Percentiles rank a stretch among this genome's conserved stretches.
phyloP scores from a whole-genome alignment of 2,113 vertebrate species.

The Cygnus atratus region DNA sequence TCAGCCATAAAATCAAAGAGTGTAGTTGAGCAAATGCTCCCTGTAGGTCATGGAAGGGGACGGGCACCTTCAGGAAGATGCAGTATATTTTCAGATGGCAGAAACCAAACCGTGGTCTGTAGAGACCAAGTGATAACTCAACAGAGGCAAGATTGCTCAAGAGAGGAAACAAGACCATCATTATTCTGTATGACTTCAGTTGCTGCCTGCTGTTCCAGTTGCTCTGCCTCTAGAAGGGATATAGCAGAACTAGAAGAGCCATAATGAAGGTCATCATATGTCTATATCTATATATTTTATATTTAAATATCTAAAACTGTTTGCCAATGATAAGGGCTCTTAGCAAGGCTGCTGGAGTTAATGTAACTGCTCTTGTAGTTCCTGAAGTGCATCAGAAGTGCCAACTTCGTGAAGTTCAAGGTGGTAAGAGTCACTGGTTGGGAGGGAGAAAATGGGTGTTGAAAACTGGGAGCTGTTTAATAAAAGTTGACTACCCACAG shows the following conservation, averaged over 20 bases:
- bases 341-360: neutral
- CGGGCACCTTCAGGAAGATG: neutral
- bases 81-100: neutral
- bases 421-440: neutral
- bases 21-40: neutral
- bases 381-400: neutral
- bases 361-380: neutral
- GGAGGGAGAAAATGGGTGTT: neutral
- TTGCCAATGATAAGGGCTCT: neutral
- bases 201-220: neutral
- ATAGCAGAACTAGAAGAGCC: neutral
- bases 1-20: neutral
- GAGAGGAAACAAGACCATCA: neutral
- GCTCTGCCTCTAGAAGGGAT: neutral
- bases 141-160: neutral
- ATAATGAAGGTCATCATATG: neutral
- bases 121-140: neutral
- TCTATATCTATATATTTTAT: neutral
- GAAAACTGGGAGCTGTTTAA: neutral
- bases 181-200: neutral
- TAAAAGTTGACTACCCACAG: neutral
- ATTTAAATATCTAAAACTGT: neutral
- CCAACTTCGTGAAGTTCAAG: neutral
- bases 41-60: neutral
- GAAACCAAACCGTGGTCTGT: neutral